Base-by-base conservation (phyloP, 2,888 invertebrate genomes). In the Tenthredo livida region DNA sequence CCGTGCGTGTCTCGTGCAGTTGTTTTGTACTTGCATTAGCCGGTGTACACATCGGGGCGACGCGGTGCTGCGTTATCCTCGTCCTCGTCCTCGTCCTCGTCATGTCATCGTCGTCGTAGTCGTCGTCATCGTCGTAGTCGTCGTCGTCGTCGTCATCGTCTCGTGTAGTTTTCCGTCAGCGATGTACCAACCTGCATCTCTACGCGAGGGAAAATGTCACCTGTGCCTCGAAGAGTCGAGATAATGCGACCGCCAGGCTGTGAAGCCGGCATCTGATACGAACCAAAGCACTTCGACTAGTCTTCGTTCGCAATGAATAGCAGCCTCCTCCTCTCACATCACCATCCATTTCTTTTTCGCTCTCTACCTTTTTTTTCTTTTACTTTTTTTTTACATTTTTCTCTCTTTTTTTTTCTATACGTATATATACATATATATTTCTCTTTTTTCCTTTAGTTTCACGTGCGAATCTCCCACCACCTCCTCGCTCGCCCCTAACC, bases 1-100 rank as follows among this genome's bases (percentile, higher is more conserved):
- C 47, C 86, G 84, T 86, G 87, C 86, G 86, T 86, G 58, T 58
- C 84, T 84, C 70, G 84, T 87, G 85, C 87, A 87, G 89, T 89
- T 90, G 90, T 89, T 90, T 89, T 90, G 88, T 87, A 87, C 87
- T 89, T 90, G 90, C 91, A 91, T 91, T 91, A 91, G 91, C 91
- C 87, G 90, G 89, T 47, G 47, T 89, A 88, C 54, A 54, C 25
- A 88, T 80, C 72, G 29, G 61, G 86, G 84, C 29, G n/a, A 9
- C 54, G 61, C 58, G 40, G 15, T 12, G 54, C 75, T 43, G 17
- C 33, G 47, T 47, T 7, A 85, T 85, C 84, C 84, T 84, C 86
- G 80, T 54, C 84, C 77, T 84, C 73, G 84, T 58, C 80, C 47
- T 70, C 72, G 72, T 43, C 10, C 2, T 43, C 43, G 43, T 43